A percentile compares a stretch with the other conserved stretches of the same genome.
These are phyloP conservation scores for Hestina assimilis DNA, from an alignment of 1,140 invertebrate genomes.

Conservation along the genomic window DNA sequence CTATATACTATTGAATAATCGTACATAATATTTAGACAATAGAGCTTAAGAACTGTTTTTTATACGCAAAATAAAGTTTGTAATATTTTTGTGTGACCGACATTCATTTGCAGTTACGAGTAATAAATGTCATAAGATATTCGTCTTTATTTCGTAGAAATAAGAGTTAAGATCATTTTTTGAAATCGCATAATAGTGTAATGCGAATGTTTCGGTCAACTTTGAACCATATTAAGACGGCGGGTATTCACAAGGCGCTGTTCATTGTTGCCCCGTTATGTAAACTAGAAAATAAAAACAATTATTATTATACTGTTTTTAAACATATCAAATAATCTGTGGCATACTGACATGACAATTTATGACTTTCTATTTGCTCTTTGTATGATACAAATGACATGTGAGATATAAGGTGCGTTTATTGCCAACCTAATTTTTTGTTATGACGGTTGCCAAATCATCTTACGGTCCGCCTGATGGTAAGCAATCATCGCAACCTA, in stretches of 20 bases:
- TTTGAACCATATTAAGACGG: conserved; percentile 46
- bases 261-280: conserved; percentile 38
- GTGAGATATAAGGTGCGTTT: too few species aligned
- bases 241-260: conserved; percentile 32
- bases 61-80: neutral
- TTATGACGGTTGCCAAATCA: too few species aligned
- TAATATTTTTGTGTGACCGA: conserved; percentile 5
- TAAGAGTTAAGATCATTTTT: conserved; percentile 24
- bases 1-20: neutral
- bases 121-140: conserved; percentile 20
- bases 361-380: too few species aligned
- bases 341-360: too few species aligned
- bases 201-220: conserved; percentile 37
- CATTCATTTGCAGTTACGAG: conserved; percentile 12
- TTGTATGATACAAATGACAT: too few species aligned
- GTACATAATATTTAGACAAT: neutral
- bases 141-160: conserved; percentile 21
- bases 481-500: too few species aligned
- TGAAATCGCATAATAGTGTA: neutral
- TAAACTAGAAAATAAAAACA: neutral
- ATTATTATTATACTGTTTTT: too few species aligned
- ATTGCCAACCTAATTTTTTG: too few species aligned
- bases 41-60: neutral
- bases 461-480: too few species aligned
- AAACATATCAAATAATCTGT: too few species aligned